These are phyloP conservation scores for Patella pellucida DNA, from an alignment of 2,888 invertebrate genomes.

Conservation along the genomic window DNA sequence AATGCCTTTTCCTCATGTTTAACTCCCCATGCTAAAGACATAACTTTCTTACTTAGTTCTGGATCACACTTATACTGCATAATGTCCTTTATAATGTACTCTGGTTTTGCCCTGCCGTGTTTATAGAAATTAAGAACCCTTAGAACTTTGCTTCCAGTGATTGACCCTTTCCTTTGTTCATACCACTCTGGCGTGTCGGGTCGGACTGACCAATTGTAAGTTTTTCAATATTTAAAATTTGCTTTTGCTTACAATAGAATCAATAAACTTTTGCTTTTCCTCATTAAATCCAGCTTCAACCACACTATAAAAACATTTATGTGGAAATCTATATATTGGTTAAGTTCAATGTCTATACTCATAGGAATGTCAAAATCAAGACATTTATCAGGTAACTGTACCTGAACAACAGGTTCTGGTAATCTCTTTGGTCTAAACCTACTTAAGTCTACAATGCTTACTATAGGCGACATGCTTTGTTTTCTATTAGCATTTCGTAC, in stretches of 20 bases:
- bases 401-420: not conserved
- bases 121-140: not conserved
- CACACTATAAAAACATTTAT: no score
- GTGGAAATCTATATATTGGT: no score
- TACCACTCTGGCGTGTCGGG: constrained; percentile 21
- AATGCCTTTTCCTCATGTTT: constrained; percentile 19
- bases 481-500: constrained; percentile 17
- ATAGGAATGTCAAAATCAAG: constrained; percentile 12
- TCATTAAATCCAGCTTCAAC: no score
- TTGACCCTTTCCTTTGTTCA: constrained; percentile 14
- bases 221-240: no score
- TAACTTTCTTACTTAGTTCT: not conserved
- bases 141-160: constrained; percentile 19
- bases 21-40: constrained; percentile 13
- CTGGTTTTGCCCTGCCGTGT: not conserved
- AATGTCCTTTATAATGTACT: constrained; percentile 14
- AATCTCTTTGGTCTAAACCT: constrained; percentile 11
- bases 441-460: constrained; percentile 15
- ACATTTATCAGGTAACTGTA: not conserved
- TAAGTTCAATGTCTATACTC: not conserved
- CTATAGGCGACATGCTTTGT: constrained; percentile 18
- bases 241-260: no score
- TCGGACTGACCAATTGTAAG: no score
- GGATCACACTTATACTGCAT: constrained; percentile 8
- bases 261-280: no score